A percentile compares a stretch with the other conserved stretches of the same genome.
Conservation (phyloP, 2,113 vertebrate species). For the Cynoglossus semilaevis region DNA sequence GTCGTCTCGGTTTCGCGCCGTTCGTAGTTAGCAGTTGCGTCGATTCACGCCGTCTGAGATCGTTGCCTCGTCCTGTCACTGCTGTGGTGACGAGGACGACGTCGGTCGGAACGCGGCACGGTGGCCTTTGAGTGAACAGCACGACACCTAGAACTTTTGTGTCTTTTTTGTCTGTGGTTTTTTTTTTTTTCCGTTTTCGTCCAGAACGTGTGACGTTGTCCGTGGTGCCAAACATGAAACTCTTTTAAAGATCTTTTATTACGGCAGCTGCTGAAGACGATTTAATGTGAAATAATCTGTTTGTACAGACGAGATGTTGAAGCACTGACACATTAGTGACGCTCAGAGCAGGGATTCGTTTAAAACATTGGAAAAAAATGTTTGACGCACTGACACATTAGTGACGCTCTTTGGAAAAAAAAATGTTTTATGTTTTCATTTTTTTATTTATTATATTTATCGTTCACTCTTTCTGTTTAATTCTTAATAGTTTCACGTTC, state of each 20-base stretch:
- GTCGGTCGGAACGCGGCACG: not conserved
- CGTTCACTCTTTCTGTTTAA: too few species aligned
- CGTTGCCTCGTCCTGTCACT: constrained; percentile 17
- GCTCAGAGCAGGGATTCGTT: not conserved
- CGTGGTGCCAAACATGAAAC: constrained; percentile 36
- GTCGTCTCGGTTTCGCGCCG: constrained; percentile 5
- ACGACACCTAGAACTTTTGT: not conserved
- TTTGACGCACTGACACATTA: not conserved
- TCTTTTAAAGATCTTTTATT: constrained; percentile 24
- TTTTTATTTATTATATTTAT: too few species aligned
- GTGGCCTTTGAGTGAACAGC: not conserved
- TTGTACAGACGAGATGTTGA: not conserved
- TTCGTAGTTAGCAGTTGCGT: constrained; percentile 30
- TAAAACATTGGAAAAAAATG: too few species aligned
- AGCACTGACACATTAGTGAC: not conserved
- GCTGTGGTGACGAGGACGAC: constrained; percentile 8
- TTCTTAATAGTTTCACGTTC: too few species aligned
- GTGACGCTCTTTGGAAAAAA: not conserved
- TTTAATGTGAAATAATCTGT: constrained; percentile 18
- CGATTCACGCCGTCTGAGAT: constrained; percentile 37
- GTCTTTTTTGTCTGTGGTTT: not conserved
- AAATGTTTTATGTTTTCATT: too few species aligned
- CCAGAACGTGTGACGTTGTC: constrained; percentile 15
- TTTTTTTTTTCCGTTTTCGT: not conserved
- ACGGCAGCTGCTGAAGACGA: constrained; percentile 50